Evolutionary conservation across 2,113 vertebrate species (phyloP), one percentile per base, ranked within the genome.

Genomic region (Terrapene triunguis): DNA sequence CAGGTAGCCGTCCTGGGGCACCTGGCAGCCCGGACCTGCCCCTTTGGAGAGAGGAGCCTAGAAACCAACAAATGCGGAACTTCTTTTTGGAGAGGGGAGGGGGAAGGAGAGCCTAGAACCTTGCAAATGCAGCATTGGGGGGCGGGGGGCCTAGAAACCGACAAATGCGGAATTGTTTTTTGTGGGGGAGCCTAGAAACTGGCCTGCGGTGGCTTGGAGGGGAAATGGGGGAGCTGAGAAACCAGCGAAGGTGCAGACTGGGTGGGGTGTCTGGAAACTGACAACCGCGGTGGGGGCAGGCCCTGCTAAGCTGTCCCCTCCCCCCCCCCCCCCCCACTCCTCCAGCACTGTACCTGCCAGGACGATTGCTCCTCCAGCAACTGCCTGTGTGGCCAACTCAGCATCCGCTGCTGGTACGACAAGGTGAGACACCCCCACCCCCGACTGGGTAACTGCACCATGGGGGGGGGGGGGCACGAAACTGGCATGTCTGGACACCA

Each of bases 391-490:
- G 99, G 99, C 54, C 99, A 99, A 96, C 99, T 99, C 86, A 99
- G 99, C 95, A 99, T 99, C 93, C 99, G 99, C 85, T 99, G 99
- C 98, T 99, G 99, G 99, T 99, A 99, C 27, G 99, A 99, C 96
- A 99, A 99, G 99, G 99, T 99, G 93, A 88, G 87, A 72, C 38
- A 8, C 24, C 38, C 87, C 6, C 24, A 51, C 84, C 85, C 42
- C 1, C 8, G 14, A 57, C 27, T 19, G 59, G 59, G 0, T 16
- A 8, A 50, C 6, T 76, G 25, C 57, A 48, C 2, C 4, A 35
- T 11, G 47, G 48, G 48, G 48, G 42, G 48, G 42, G 5, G 57
- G 25, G 35, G 69, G n/a, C 16, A 17, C 5, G 16, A 51, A 51
- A 51, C 13, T 51, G 14, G 4, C 50, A 14, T 51, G 50, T 51